These are phyloP conservation scores for Takifugu flavidus DNA, from an alignment of 2,113 vertebrate species.

Conservation along the genomic window DNA sequence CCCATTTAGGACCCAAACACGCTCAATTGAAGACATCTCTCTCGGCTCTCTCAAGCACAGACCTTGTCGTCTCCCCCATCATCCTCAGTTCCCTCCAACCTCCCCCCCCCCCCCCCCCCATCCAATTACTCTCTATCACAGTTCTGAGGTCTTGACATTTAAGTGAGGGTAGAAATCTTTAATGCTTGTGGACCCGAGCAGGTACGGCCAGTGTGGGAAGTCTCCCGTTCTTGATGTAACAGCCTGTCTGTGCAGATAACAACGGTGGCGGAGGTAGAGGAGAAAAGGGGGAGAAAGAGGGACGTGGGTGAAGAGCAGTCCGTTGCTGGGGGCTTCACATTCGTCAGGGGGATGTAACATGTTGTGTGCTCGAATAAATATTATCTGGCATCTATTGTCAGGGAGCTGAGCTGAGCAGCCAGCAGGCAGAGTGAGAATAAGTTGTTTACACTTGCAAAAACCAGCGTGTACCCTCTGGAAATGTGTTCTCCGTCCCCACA, in stretches of 20 bases:
- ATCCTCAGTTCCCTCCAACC: neutral
- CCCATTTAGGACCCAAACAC: slow-evolving; percentile 64
- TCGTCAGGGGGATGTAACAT: slow-evolving; percentile 40
- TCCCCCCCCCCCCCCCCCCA: neutral
- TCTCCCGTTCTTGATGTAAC: slow-evolving; percentile 1
- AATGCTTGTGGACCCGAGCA: slow-evolving; percentile 19
- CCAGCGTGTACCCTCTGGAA: slow-evolving; percentile 21
- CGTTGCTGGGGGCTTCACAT: slow-evolving; percentile 29
- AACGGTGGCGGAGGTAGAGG: neutral
- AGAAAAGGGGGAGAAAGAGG: slow-evolving; percentile 4
- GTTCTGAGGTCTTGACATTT: slow-evolving; percentile 9
- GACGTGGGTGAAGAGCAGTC: slow-evolving; percentile 35
- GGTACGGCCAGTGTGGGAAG: slow-evolving; percentile 25
- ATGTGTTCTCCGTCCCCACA: slow-evolving; percentile 28
- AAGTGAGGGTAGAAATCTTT: slow-evolving; percentile 44
- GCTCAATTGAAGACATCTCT: slow-evolving; percentile 70
- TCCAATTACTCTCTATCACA: slow-evolving; percentile 14
- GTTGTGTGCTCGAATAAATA: slow-evolving; percentile 56
- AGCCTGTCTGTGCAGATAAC: slow-evolving; percentile 37
- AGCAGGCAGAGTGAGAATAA: slow-evolving; percentile 52
- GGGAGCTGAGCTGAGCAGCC: slow-evolving; percentile 49
- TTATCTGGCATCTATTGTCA: slow-evolving; percentile 59
- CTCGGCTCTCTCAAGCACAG: slow-evolving; percentile 50
- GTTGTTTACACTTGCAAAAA: slow-evolving; percentile 66
- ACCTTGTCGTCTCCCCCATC: slow-evolving; percentile 40